Conservation (phyloP, 2,113 vertebrate genomes). For the Conger conger region DNA sequence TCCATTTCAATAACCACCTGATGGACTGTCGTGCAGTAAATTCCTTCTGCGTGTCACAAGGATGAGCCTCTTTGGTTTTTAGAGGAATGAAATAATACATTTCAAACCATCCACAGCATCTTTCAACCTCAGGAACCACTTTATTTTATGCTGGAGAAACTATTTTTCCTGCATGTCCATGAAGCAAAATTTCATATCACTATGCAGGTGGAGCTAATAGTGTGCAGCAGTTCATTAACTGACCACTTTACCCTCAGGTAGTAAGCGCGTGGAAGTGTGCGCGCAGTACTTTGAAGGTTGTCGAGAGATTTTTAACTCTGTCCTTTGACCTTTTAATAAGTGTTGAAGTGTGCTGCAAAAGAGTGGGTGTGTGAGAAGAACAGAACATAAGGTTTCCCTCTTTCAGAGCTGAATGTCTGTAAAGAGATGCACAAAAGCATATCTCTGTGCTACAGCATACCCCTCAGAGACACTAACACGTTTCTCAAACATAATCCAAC, state of each 20-base stretch:
- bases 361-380: background rate
- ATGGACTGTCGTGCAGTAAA: background rate
- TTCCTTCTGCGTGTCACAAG: background rate
- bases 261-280: background rate
- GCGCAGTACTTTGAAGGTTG: background rate
- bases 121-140: background rate
- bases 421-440: background rate
- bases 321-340: background rate
- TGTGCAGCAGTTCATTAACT: background rate
- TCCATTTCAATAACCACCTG: constrained; percentile 15
- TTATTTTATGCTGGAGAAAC: background rate
- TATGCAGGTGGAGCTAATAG: background rate
- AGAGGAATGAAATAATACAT: background rate
- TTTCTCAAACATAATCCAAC: background rate
- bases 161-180: background rate
- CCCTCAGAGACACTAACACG: background rate
- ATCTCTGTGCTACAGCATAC: background rate
- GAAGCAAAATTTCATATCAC: background rate
- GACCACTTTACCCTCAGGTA: background rate
- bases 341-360: background rate
- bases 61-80: background rate
- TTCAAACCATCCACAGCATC: constrained; percentile 4
- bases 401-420: background rate
- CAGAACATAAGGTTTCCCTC: background rate
- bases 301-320: background rate